Percentiles rank a stretch among this genome's conserved stretches.
Evolutionary conservation across 1,140 invertebrate species (phyloP).

Genomic region (Drosophila pruinosa): DNA sequence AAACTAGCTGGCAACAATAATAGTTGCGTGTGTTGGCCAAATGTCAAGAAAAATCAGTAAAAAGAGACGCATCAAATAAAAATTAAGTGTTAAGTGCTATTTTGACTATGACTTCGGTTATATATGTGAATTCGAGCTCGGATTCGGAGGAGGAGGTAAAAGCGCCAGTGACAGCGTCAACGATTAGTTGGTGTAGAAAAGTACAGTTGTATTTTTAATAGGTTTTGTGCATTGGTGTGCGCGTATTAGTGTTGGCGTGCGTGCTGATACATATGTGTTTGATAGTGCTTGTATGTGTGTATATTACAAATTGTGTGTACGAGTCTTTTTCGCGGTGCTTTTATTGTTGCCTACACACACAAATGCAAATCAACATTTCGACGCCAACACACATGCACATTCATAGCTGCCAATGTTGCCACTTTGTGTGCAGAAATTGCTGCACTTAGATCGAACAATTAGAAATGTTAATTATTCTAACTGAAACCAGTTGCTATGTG

Average conservation of each 20-base stretch:
- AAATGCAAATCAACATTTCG: slow-evolving; percentile 8
- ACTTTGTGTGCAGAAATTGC: slow-evolving; percentile 17
- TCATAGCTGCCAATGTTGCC: slow-evolving; percentile 45
- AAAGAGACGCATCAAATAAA: slow-evolving; percentile 39
- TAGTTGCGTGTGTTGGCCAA: slow-evolving; percentile 37
- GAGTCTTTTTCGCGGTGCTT: slow-evolving; percentile 70
- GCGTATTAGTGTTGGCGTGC: slow-evolving; percentile 25
- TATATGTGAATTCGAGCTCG: slow-evolving; percentile 66
- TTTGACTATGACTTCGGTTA: slow-evolving; percentile 60
- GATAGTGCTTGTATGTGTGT: slow-evolving; percentile 27
- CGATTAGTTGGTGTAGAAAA: slow-evolving; percentile 55
- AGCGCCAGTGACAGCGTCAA: slow-evolving; percentile 15
- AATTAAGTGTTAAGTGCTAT: slow-evolving; percentile 34
- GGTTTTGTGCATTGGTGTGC: slow-evolving; percentile 46
- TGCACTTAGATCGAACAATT: slow-evolving; percentile 49
- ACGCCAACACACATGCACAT: slow-evolving; percentile 16
- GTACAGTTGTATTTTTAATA: slow-evolving; percentile 76
- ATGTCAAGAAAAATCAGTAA: slow-evolving; percentile 47
- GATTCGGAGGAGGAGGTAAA: slow-evolving; percentile 74
- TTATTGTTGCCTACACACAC: slow-evolving; percentile 46
- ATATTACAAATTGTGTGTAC: slow-evolving; percentile 52
- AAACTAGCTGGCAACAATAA: slow-evolving; percentile 58
- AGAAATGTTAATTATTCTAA: slow-evolving; percentile 50
- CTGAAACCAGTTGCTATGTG: slow-evolving; percentile 17
- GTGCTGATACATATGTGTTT: background rate